Base-by-base conservation (phyloP, 2,113 vertebrate genomes). In the Petroica traversi region DNA sequence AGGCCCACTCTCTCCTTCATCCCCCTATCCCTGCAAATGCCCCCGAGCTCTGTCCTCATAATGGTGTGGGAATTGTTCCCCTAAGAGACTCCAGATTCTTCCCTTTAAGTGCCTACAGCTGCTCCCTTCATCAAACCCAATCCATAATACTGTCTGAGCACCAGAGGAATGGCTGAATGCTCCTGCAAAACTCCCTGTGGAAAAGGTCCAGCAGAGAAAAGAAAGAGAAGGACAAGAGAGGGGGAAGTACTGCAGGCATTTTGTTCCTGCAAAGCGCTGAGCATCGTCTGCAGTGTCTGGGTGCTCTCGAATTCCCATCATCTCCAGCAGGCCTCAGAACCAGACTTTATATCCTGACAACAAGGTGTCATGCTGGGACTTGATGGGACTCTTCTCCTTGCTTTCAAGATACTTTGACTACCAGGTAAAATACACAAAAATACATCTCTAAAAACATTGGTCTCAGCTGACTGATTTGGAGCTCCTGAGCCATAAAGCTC, bases 381-480 rank as follows among this genome's bases (percentile, higher is more conserved):
- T 82, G 33, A 66, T 29, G 9, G 29, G 29, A 77, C 20, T 90
- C 11, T 51, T 59, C 22, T 59, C 40, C 51, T 80, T 78, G 46
- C 51, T 78, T 94, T 80, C 52, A 59, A 62, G 33, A 52, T 31
- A 51, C 46, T 91, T 76, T 41, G 38, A 29, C 25, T 73, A 40
- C 23, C 16, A 54, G 62, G 12, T 78, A 36, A 87, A 84, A 14
- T 7, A 57, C 23, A 34, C 18, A 72, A 33, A n/a, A 68, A 67
- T 84, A 59, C 0, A 3, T 40, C 33, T 61, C 25, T 73, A 52
- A 68, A 89, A 67, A 22, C 6, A 48, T 74, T 64, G 91, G 36
- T 91, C 85, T 85, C 75, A 79, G 6, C 16, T 91, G 73, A 38
- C 40, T 85, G 45, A 88, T 72, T 61, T 89, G 54, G 80, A 91